Percentiles rank a stretch among this genome's conserved stretches.
Conservation (phyloP, 2,797 vertebrate species). For the Melanotaenia trifasciata region DNA sequence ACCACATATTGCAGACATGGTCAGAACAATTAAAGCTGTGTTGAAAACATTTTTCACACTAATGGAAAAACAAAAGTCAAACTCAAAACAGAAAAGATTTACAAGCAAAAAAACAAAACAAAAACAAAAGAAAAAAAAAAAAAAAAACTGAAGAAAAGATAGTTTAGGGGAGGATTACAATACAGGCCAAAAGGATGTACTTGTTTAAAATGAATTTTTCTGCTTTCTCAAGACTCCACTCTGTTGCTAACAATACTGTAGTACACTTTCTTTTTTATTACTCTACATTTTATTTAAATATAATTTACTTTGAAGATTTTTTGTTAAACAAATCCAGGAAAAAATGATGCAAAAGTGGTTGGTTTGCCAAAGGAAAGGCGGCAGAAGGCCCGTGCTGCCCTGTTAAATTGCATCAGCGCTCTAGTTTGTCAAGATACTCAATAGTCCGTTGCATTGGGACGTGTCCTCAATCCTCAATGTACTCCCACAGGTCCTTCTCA, state of each 20-base stretch:
- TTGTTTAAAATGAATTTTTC: constrained; percentile 80
- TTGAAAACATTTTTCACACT: constrained; percentile 86
- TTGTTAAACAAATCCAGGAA: constrained; percentile 91
- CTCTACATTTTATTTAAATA: constrained; percentile 98
- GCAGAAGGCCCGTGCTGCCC: constrained; percentile 86
- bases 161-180: constrained; percentile 88
- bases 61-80: constrained; percentile 77
- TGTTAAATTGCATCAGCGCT: constrained; percentile 94
- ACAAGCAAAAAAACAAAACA: constrained; percentile 71
- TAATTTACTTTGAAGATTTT: constrained; percentile 95
- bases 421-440: constrained; percentile 91
- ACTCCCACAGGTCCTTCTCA: constrained; percentile 99
- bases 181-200: constrained; percentile 90
- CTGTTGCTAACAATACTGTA: constrained; percentile 97
- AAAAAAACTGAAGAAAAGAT: constrained; percentile 76
- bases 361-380: constrained; percentile 88
- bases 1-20: constrained; percentile 80
- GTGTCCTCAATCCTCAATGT: constrained; percentile 98
- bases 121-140: constrained; percentile 70
- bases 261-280: constrained; percentile 90
- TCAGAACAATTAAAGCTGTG: constrained; percentile 92
- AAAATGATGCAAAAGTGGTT: constrained; percentile 86
- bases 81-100: constrained; percentile 79
- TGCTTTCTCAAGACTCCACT: constrained; percentile 88
- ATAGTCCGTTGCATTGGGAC: constrained; percentile 84